Evolutionary conservation across 2,797 vertebrate genomes (phyloP), one percentile per base, ranked within the genome.

Genomic region (Aplochiton taeniatus): DNA sequence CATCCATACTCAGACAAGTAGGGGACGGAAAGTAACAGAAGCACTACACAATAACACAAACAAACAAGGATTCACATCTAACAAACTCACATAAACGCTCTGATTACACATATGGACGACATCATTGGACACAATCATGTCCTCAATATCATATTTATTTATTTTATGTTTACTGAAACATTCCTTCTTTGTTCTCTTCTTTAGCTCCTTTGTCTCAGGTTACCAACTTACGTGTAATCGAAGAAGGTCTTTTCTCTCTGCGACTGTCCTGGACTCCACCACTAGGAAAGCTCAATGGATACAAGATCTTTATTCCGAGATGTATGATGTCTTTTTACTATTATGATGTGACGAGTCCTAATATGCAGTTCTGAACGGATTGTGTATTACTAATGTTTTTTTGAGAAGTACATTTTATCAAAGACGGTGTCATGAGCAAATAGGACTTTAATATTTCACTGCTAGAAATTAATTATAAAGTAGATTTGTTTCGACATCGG

Each of bases 301-400:
- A 94, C 84, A 95, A 94, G 87, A 90, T 96, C 84, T 93, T 91
- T 85, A 91, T 97, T 61, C 94, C 94, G 2, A 91, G 92, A 92
- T 81, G 95, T 96, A 83, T 82, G 92, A 31, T 31, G 31, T 31
- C 3, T 31, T n/a, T 31, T 31, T 31, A 31, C 31, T 31, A 31
- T 31, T 31, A 31, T 31, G 31, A 31, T 31, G 31, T 31, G 31
- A 31, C 31, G 31, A 6, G 31, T 3, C 31, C 31, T 31, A 31
- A 31, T 31, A 2, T 3, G 6, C 2, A 31, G 31, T 31, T 31
- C 31, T 31, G 3, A 31, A 31, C 6, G 31, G 31, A 31, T 31
- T 6, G 6, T 31, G 31, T 31, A 31, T 31, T 31, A 31, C 2
- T 31, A 31, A 31, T 31, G 31, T 31, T 6, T 31, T 3, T 31